Percentiles rank a stretch among this genome's conserved stretches.
Evolutionary conservation across 2,888 invertebrate species (phyloP).

Genomic region (Hybos culiciformis): DNA sequence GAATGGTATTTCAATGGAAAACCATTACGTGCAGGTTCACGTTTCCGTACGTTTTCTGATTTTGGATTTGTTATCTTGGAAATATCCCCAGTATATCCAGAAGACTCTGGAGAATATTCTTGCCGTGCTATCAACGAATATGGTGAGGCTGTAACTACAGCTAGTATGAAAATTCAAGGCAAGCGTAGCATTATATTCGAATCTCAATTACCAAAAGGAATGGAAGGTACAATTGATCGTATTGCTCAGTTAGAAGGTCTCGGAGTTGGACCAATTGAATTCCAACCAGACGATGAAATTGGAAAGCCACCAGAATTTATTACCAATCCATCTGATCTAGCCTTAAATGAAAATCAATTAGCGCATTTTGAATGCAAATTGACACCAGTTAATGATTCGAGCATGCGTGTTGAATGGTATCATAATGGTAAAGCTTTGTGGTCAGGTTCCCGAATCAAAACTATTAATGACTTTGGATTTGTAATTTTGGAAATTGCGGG

Average conservation of each 20-base stretch:
- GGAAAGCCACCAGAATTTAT: conserved; percentile 84
- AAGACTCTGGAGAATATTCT: conserved; percentile 86
- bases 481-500: conserved; percentile 93
- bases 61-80: conserved; percentile 96
- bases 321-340: conserved; percentile 72
- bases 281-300: conserved; percentile 62
- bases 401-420: conserved; percentile 94
- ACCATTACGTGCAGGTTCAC: conserved; percentile 72
- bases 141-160: conserved; percentile 82
- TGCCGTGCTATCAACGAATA: conserved; percentile 81
- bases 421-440: conserved; percentile 89
- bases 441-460: conserved; percentile 85
- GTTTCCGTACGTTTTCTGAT: conserved; percentile 94
- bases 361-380: conserved; percentile 88
- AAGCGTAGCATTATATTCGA: conserved; percentile 84
- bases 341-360: conserved; percentile 70
- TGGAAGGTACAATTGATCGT: conserved; percentile 87
- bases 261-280: conserved; percentile 51
- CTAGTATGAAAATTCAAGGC: conserved; percentile 79
- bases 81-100: conserved; percentile 92
- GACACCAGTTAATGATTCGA: conserved; percentile 79
- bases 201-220: conserved; percentile 81
- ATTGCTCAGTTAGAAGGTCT: conserved; percentile 85
- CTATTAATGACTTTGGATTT: conserved; percentile 94
- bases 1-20: conserved; percentile 95